Percentiles rank a stretch among this genome's conserved stretches.
These are phyloP conservation scores for Diachasmimorpha longicaudata DNA, from an alignment of 1,140 invertebrate species.

Conservation along the genomic window DNA sequence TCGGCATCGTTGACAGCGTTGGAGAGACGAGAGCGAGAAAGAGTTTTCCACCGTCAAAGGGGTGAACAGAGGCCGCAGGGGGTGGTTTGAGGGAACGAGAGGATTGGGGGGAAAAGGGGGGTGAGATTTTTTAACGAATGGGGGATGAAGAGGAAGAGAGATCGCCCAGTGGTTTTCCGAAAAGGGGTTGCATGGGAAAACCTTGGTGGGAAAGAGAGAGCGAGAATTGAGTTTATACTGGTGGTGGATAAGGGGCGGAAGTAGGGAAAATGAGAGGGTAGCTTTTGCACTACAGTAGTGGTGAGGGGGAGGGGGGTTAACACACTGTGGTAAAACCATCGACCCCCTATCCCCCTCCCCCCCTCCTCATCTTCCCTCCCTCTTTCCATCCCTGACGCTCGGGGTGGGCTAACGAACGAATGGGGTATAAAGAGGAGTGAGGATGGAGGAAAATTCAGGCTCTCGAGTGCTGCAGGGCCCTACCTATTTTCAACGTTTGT, in stretches of 20 bases:
- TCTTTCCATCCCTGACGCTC: not conserved
- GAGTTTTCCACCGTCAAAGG: not conserved
- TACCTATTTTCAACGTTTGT: not conserved
- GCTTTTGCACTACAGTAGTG: too few relatives aligned
- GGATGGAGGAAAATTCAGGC: constrained; percentile 59
- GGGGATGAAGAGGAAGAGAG: not conserved
- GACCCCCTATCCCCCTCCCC: not conserved
- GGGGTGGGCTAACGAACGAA: constrained; percentile 50
- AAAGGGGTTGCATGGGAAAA: not conserved
- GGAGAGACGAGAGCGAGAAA: constrained; percentile 12
- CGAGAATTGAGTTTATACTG: constrained; percentile 6
- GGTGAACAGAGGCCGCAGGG: not conserved
- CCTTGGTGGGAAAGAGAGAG: not conserved
- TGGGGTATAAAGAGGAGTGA: constrained; percentile 59
- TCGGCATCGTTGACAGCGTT: constrained; percentile 34
- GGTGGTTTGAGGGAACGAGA: not conserved
- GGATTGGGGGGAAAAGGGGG: not conserved
- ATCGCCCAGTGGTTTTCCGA: constrained; percentile 10
- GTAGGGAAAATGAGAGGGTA: constrained; percentile 22
- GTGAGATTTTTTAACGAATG: constrained; percentile 1
- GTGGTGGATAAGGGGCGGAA: constrained; percentile 31
- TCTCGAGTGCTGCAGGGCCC: constrained; percentile 16
- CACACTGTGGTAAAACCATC: constrained; percentile 27
- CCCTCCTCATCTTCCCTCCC: too few relatives aligned
- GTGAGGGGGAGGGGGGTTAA: constrained; percentile 16